Conservation (phyloP, 1,140 invertebrate species). For the Achatina immaculata region DNA sequence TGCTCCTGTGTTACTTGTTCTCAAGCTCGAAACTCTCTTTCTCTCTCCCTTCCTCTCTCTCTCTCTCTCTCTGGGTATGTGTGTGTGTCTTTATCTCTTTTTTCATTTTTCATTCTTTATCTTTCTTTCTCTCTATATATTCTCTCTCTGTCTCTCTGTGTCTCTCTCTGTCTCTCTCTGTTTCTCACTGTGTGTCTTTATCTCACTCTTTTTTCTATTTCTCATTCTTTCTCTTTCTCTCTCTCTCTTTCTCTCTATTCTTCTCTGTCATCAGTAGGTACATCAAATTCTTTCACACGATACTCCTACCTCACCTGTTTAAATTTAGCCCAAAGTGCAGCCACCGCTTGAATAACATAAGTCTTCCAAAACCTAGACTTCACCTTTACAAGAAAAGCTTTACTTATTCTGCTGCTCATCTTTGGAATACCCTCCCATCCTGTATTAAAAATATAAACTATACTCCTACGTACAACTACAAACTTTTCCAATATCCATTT, state of each 20-base stretch:
- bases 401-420: too few relatives aligned
- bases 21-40: slow-evolving; percentile 16
- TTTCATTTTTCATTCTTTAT: neutral
- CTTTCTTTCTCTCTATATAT: neutral
- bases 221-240: neutral
- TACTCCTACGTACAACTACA: too few relatives aligned
- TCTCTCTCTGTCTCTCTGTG: slow-evolving; percentile 18
- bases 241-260: slow-evolving; percentile 14
- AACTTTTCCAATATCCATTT: too few relatives aligned
- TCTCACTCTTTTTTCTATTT: neutral
- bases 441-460: too few relatives aligned
- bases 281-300: too few relatives aligned
- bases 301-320: neutral
- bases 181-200: slow-evolving; percentile 1
- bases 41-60: slow-evolving; percentile 18
- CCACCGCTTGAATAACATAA: too few relatives aligned
- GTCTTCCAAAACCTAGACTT: too few relatives aligned
- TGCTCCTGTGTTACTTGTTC: neutral
- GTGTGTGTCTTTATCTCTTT: slow-evolving; percentile 37
- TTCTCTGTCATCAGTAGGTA: neutral
- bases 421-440: too few relatives aligned
- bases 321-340: neutral
- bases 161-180: slow-evolving; percentile 16
- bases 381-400: too few relatives aligned
- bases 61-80: slow-evolving; percentile 34